Conservation (phyloP, 2,888 invertebrate genomes). For the Cryptus armator region DNA sequence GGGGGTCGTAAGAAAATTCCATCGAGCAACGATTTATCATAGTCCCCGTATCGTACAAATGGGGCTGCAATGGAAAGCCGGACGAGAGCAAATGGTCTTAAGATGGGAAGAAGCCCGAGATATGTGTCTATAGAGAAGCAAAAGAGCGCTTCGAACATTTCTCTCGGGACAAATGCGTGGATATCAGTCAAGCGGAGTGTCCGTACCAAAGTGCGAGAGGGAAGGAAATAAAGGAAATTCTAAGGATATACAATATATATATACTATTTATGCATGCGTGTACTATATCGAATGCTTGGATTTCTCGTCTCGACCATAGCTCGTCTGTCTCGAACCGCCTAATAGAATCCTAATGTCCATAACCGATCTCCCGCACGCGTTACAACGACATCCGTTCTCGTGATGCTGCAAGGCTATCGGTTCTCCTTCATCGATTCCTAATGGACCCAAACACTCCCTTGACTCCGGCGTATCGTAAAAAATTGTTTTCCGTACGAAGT, state of each 20-base stretch:
- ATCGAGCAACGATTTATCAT: constrained; percentile 57
- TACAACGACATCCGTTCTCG: constrained; percentile 30
- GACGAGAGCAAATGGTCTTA: constrained; percentile 51
- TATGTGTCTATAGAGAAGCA: constrained; percentile 10
- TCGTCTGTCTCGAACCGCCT: constrained; percentile 52
- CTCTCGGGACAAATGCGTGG: constrained; percentile 64
- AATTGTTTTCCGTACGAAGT: neutral
- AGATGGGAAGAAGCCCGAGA: constrained; percentile 25
- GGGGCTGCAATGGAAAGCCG: constrained; percentile 51
- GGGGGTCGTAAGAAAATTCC: constrained; percentile 29
- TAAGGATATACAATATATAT: constrained; percentile 14
- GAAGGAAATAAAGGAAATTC: constrained; percentile 55
- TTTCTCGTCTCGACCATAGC: constrained; percentile 43
- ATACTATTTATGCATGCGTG: too few relatives aligned
- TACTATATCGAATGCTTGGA: constrained; percentile 56
- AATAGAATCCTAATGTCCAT: constrained; percentile 77
- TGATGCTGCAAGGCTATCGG: constrained; percentile 32
- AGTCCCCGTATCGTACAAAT: constrained; percentile 59
- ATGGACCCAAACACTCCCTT: constrained; percentile 40
- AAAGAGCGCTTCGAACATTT: constrained; percentile 39
- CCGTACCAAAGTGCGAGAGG: constrained; percentile 27
- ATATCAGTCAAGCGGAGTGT: constrained; percentile 66
- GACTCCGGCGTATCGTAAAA: constrained; percentile 2
- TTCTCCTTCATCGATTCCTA: constrained; percentile 50
- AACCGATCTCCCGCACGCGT: constrained; percentile 70